A percentile compares a stretch with the other conserved stretches of the same genome.
These are phyloP conservation scores for Taxidea taxus DNA, from an alignment of 2,113 vertebrate genomes.

Conservation along the genomic window DNA sequence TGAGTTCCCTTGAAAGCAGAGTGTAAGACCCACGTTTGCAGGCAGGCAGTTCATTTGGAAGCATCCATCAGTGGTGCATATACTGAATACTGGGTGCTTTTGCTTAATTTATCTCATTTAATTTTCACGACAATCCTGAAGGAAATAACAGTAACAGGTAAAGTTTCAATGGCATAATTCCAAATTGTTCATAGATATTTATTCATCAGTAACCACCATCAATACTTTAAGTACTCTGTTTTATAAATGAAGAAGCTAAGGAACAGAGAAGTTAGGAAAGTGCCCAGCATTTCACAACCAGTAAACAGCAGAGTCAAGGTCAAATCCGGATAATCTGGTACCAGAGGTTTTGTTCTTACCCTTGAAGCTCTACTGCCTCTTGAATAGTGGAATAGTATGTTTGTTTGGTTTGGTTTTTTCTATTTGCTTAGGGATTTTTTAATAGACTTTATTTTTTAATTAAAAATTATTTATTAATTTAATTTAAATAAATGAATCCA, in stretches of 20 bases:
- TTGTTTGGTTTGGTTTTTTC: not conserved
- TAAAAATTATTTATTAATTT: not conserved
- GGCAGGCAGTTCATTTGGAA: not conserved
- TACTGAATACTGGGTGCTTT: not conserved
- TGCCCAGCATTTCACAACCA: not conserved
- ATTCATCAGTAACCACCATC: not conserved
- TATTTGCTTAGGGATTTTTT: not conserved
- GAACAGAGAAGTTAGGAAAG: not conserved
- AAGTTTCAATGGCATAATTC: not conserved
- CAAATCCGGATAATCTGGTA: not conserved
- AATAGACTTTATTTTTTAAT: not conserved
- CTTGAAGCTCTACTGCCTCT: not conserved
- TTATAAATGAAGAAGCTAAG: not conserved
- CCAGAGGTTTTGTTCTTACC: not conserved
- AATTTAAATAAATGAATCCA: too few relatives aligned
- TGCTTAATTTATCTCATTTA: not conserved
- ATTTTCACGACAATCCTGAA: not conserved
- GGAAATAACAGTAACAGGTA: not conserved
- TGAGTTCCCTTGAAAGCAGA: not conserved
- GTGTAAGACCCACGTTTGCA: not conserved
- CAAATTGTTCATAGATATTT: not conserved
- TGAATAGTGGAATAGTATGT: not conserved
- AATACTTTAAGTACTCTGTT: not conserved
- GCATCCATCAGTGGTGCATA: fast-evolving
- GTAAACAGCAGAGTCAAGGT: not conserved